Base-by-base conservation (phyloP, 23 tunicate species). In the Halocynthia roretzi region DNA sequence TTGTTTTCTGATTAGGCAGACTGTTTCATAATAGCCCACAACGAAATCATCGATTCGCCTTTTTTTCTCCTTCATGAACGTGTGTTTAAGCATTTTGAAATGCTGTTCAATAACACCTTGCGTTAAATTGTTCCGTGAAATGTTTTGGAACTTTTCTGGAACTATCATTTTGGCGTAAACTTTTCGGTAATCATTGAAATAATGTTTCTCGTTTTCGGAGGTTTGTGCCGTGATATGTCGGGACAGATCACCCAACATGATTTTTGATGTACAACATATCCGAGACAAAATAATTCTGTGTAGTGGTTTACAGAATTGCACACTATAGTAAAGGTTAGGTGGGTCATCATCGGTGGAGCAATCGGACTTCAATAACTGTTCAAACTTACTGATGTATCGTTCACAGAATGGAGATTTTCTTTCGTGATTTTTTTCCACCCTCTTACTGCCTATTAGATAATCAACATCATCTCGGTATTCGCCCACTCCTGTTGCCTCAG, bases 201-300 rank as follows among this genome's bases (percentile, higher is more conserved):
- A 7, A 0, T 18, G 23, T 0, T 53, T 60, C 62, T n/a, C 53
- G 5, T 62, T 60, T 8, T 9, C 58, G 70, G 44, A 31, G 44
- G 44, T 31, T 31, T 31, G 44, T 31, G 44, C 4, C 44, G 44
- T 31, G 44, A 31, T 31, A 31, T 80, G 84, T 10, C 84, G 84
- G 76, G 84, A 80, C 53, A 80, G 71, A 55, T 80, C 84, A 22
- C 84, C 84, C 7, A 70, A 21, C 84, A 80, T 69, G 8, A 80
- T 14, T 56, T 80, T 61, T 51, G 77, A 80, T 23, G 84, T 80
- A 7, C 77, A 54, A n/a, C 66, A 14, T 19, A 80, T 80, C 19
- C 84, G 72, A 77, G 71, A 21, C 10, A 77, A 18, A 15, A 77
- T 62, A 8, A 77, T 54, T 6, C 68, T 61, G 15, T 61, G n/a